Evolutionary conservation across 2,113 vertebrate species (phyloP).

Genomic region (Chitala chitala): DNA sequence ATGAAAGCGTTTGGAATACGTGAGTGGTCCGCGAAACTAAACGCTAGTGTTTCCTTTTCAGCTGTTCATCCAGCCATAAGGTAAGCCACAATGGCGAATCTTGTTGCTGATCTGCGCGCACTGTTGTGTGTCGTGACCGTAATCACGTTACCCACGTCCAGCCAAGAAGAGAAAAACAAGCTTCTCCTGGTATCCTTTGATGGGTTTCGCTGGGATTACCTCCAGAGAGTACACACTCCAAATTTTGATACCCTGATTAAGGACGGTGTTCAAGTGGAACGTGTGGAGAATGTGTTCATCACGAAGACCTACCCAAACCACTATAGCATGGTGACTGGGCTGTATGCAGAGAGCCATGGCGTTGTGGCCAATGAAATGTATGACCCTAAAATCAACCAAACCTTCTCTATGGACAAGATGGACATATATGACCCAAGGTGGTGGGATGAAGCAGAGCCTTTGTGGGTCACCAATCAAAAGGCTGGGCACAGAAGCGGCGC

Average conservation of each 20-base stretch:
- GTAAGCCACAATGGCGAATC: slow-evolving; percentile 19
- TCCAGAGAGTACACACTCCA: slow-evolving; percentile 69
- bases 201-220: slow-evolving; percentile 88
- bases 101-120: slow-evolving; percentile 22
- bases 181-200: slow-evolving; percentile 84
- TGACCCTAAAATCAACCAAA: slow-evolving; percentile 69
- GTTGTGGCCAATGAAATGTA: slow-evolving; percentile 86
- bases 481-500: slow-evolving; percentile 73
- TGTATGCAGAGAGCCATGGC: slow-evolving; percentile 81
- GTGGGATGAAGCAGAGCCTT: slow-evolving; percentile 81
- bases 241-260: slow-evolving; percentile 67
- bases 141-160: slow-evolving; percentile 15
- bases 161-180: slow-evolving; percentile 47
- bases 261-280: slow-evolving; percentile 67
- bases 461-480: slow-evolving; percentile 83
- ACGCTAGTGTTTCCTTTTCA: too few species aligned
- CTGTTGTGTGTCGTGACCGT: slow-evolving; percentile 29
- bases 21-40: too few species aligned
- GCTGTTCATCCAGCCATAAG: too few species aligned
- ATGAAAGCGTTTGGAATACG: too few species aligned
- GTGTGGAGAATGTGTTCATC: slow-evolving; percentile 74
- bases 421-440: slow-evolving; percentile 69
- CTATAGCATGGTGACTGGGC: slow-evolving; percentile 82
- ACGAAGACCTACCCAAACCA: slow-evolving; percentile 87
- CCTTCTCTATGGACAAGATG: slow-evolving; percentile 75